phyloP scores from a whole-genome alignment of 2,888 invertebrate genomes.

The Hypomecis atomaria region DNA sequence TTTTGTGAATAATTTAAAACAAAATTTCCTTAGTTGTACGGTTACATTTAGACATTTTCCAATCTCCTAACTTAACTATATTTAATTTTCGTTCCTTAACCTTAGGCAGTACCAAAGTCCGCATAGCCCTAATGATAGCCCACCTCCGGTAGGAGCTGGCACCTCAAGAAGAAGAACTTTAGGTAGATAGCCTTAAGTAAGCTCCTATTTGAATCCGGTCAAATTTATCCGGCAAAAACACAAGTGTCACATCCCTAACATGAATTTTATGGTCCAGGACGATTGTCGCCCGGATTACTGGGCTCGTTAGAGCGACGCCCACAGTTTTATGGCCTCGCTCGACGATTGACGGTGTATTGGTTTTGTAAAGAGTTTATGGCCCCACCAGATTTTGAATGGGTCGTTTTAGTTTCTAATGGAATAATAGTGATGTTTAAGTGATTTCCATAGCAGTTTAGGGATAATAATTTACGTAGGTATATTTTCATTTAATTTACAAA shows the following conservation, averaged over 20 bases:
- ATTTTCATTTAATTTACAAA: too few species aligned
- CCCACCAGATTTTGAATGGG: slow-evolving; percentile 21
- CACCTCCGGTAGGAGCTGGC: too few species aligned
- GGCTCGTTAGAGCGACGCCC: slow-evolving; percentile 40
- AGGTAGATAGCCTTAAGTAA: not conserved
- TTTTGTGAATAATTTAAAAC: too few species aligned
- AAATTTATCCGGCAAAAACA: slow-evolving; percentile 10
- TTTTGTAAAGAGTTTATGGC: slow-evolving; percentile 30
- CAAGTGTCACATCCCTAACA: slow-evolving; percentile 22
- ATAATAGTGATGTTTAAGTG: slow-evolving; percentile 2
- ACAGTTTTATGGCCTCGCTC: slow-evolving; percentile 24
- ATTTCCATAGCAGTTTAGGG: not conserved
- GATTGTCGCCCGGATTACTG: slow-evolving; percentile 42
- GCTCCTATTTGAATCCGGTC: not conserved
- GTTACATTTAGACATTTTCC: too few species aligned
- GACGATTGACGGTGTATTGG: slow-evolving; percentile 39
- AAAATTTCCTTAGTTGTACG: too few species aligned
- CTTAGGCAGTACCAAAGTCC: too few species aligned
- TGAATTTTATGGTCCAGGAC: slow-evolving; percentile 49
- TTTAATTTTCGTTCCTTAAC: too few species aligned
- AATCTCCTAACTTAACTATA: too few species aligned
- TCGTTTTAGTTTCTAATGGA: slow-evolving; percentile 13
- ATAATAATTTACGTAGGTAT: too few species aligned
- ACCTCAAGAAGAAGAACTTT: too few species aligned
- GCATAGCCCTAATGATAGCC: too few species aligned